Base-by-base conservation (phyloP, 2,113 vertebrate genomes). In the Pandion haliaetus region DNA sequence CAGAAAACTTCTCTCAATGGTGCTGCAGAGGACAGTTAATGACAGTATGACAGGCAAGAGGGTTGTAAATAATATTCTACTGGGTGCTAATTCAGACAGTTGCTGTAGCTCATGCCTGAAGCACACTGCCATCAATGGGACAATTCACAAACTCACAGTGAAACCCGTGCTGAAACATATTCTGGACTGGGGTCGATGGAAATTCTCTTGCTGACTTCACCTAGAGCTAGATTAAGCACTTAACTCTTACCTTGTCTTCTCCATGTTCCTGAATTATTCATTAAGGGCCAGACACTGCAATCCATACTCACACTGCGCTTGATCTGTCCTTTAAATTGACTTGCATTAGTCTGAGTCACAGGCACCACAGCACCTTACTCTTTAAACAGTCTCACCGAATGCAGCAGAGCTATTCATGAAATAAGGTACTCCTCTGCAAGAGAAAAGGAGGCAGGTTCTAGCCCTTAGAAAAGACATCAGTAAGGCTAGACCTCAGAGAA, bases 261-360 rank as follows among this genome's bases (percentile, higher is more conserved):
- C 93, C 80, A 14, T 31, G 20, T 17, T 78, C 72, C 87, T 93
- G 84, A 88, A 95, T 96, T 90, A 96, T 94, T 97, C 93, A 95
- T 89, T 34, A 63, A 18, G 31, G 66, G 50, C 70, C 84, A 95
- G 91, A 50, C 66, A 25, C 62, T 76, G 86, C 95, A 89, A 94
- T 87, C 88, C 65, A 76, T 79, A 97, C 73, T 82, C 84, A 72
- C 23, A 69, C 70, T 84, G 86, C 1, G 11, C 70, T 86, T 88
- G 65, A 91, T 91, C 78, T 91, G 87, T 94, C 81, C 95, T 93
- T 93, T 90, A 93, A 91, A 93, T 76, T 94, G 89, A 93, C 54
- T 87, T 62, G 89, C 83, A 92, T 88, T 93, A 91, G 78, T 72
- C 74, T 95, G 88, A 95, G 93, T 93, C 91, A 95, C 80, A 91